These are phyloP conservation scores for Leucoraja erinaceus DNA, from an alignment of 2,113 vertebrate genomes.

Conservation along the genomic window DNA sequence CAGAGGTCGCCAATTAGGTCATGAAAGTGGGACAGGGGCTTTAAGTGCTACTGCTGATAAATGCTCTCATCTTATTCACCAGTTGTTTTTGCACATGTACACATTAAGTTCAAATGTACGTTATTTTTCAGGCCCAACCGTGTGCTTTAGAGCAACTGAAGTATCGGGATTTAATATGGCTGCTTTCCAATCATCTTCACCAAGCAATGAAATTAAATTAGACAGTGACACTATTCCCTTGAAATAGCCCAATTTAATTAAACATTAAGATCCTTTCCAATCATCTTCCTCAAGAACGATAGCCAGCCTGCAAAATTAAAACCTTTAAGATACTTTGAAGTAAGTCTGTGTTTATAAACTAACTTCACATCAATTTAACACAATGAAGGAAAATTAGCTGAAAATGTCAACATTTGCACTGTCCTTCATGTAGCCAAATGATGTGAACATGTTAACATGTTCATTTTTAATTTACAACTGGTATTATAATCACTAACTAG, in stretches of 20 bases:
- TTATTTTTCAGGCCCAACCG: background rate
- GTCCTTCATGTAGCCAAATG: background rate
- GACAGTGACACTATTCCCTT: background rate
- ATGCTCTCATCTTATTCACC: background rate
- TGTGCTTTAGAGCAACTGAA: background rate
- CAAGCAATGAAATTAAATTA: background rate
- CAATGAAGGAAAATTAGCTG: background rate
- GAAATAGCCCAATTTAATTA: background rate
- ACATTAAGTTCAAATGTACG: background rate
- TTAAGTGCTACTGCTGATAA: background rate
- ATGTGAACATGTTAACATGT: background rate
- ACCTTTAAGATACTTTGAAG: background rate
- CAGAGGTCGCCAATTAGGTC: no score
- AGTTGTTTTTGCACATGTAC: background rate
- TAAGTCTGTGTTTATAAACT: background rate
- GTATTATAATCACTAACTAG: background rate
- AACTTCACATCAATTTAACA: background rate
- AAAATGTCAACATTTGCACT: background rate
- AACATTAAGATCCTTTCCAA: background rate
- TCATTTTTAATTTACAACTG: background rate
- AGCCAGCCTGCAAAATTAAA: background rate
- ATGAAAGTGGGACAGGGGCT: no score
- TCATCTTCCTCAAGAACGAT: constrained; percentile 10
- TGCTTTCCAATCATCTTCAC: background rate
- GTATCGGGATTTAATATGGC: background rate